phyloP scores from a whole-genome alignment of 2,113 vertebrate species.

The Platysternon megacephalum region DNA sequence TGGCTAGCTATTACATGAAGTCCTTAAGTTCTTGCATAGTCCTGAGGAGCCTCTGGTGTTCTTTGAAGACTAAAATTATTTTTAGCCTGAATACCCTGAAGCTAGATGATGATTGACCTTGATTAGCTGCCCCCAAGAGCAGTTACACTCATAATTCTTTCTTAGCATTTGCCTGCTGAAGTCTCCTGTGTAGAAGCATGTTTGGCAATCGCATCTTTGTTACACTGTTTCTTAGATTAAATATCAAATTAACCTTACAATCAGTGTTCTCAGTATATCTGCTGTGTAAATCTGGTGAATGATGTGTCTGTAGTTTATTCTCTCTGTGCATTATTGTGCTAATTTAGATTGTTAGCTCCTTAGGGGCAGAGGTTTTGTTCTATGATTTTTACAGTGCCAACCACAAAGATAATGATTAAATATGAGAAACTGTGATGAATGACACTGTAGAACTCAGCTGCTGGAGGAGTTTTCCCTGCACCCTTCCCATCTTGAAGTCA shows the following conservation, averaged over 20 bases:
- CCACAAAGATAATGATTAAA: slow-evolving; percentile 59
- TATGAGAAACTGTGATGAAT: slow-evolving; percentile 65
- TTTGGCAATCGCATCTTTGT: neutral
- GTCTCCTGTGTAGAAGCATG: neutral
- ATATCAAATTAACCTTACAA: neutral
- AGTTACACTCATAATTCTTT: neutral
- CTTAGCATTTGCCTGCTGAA: neutral
- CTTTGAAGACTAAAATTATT: neutral
- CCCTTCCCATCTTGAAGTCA: slow-evolving; percentile 61
- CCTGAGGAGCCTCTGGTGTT: fast-evolving
- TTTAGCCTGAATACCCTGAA: neutral
- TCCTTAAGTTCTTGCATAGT: fast-evolving
- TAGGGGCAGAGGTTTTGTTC: slow-evolving; percentile 45
- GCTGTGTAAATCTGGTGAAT: neutral
- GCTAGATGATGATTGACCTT: neutral
- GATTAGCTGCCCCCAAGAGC: neutral
- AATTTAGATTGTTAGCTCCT: slow-evolving; percentile 56
- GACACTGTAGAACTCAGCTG: neutral
- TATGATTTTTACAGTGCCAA: slow-evolving; percentile 56
- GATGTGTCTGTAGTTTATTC: slow-evolving; percentile 36
- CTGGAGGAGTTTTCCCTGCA: neutral
- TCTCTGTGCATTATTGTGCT: slow-evolving; percentile 49
- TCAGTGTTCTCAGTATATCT: neutral
- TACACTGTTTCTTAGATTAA: neutral
- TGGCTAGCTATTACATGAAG: neutral